Evolutionary conservation across 2,797 vertebrate species (phyloP).

Genomic region (Jordanella pulchra): DNA sequence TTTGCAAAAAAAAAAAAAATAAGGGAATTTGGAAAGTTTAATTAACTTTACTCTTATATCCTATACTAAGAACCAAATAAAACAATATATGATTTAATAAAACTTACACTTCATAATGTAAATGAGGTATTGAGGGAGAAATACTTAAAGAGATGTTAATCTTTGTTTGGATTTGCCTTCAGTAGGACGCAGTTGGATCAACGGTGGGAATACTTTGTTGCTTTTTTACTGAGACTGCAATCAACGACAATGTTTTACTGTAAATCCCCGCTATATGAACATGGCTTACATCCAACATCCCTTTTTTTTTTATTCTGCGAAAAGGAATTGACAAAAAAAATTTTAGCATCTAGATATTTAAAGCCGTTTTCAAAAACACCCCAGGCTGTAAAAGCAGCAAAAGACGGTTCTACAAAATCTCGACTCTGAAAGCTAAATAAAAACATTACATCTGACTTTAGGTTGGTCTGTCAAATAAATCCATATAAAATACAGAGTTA

Average conservation of each 20-base stretch:
- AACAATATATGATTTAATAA: too few species aligned
- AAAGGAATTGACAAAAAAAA: background rate
- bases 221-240: background rate
- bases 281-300: background rate
- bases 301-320: background rate
- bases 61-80: background rate
- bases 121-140: too few species aligned
- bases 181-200: background rate
- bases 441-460: background rate
- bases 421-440: background rate
- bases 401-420: background rate
- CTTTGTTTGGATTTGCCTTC: background rate
- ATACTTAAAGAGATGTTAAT: background rate
- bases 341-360: background rate
- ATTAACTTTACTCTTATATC: background rate
- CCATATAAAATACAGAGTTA: background rate
- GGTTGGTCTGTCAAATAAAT: background rate
- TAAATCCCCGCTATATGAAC: background rate
- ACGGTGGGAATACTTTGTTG: background rate
- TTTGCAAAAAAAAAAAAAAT: background rate
- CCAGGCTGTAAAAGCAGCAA: background rate
- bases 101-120: too few species aligned
- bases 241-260: background rate
- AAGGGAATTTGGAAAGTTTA: background rate
- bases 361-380: background rate